Evolutionary conservation across 2,888 invertebrate species (phyloP), one percentile per base, ranked within the genome.

Genomic region (Microctonus aethiopoides): DNA sequence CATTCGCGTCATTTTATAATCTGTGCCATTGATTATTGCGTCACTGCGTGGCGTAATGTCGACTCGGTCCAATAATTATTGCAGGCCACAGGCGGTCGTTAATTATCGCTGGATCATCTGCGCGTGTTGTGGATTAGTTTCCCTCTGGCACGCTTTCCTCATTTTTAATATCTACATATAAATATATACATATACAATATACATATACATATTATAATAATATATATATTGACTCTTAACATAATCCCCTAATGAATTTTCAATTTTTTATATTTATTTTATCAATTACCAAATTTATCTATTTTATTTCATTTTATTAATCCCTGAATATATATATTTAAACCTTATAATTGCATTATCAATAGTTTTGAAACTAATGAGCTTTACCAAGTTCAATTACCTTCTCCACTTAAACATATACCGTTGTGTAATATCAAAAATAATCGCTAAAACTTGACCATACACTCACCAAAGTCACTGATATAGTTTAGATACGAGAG

Each of bases 51-150:
- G 56, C 46, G 29, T 39, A 62, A 62, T 60, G 60, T 60, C 60
- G 56, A 10, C 39, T 39, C 39, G 46, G 41, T n/a, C 13, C 22
- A 46, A 62, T 62, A 62, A 62, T 62, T 46, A 62, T 62, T 62
- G 62, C 24, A 62, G 62, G 39, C 62, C 62, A 62, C 62, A 62
- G 62, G 29, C 62, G 62, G 62, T 62, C 46, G 41, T 62, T 62
- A 62, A 62, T 62, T 62, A 62, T 46, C 62, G 46, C 46, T 26
- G 46, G 62, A 46, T 62, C 39, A 62, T 62, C 39, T 46, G 62
- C 22, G 62, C 62, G 46, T 62, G 62, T 62, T 39, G 24, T 26
- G 46, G 62, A 62, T 62, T 62, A 62, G n/a, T 62, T 4, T 39
- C 39, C 62, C 41, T 6, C 46, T 62, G 46, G 62, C 62, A 62